Evolutionary conservation across 92 coral and sea anemone genomes (phyloP).

Genomic region (Meandrina meandrites): DNA sequence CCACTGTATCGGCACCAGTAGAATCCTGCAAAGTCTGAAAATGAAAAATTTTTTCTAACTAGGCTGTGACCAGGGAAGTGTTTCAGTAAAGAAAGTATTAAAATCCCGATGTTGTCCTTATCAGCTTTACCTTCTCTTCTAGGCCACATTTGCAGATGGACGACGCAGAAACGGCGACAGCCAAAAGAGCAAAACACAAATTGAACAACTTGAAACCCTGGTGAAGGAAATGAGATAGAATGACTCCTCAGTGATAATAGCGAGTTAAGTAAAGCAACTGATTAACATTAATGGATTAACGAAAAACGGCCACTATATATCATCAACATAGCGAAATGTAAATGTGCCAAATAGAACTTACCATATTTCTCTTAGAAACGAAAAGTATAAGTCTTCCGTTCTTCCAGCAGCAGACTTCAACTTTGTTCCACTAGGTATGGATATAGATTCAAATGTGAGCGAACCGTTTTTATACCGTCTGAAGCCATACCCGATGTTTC

Average conservation of each 20-base stretch:
- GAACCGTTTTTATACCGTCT: neutral
- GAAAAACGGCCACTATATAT: too few relatives aligned
- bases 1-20: neutral
- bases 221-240: neutral
- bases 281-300: neutral
- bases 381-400: neutral
- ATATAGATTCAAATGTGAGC: neutral
- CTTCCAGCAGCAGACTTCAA: neutral
- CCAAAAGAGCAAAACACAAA: neutral
- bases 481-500: neutral
- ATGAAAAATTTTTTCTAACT: too few relatives aligned
- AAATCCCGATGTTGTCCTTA: too few relatives aligned
- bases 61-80: too few relatives aligned
- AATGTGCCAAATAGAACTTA: neutral
- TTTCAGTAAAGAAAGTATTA: too few relatives aligned
- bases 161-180: neutral
- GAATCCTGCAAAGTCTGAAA: neutral
- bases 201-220: conserved; percentile 17
- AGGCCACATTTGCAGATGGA: neutral
- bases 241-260: neutral
- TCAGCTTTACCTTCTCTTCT: conserved; percentile 9
- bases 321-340: too few relatives aligned
- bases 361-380: neutral
- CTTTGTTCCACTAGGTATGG: neutral
- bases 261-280: neutral